These are phyloP conservation scores for Wiebesia pumilae DNA, from an alignment of 1,140 invertebrate species.

Conservation along the genomic window DNA sequence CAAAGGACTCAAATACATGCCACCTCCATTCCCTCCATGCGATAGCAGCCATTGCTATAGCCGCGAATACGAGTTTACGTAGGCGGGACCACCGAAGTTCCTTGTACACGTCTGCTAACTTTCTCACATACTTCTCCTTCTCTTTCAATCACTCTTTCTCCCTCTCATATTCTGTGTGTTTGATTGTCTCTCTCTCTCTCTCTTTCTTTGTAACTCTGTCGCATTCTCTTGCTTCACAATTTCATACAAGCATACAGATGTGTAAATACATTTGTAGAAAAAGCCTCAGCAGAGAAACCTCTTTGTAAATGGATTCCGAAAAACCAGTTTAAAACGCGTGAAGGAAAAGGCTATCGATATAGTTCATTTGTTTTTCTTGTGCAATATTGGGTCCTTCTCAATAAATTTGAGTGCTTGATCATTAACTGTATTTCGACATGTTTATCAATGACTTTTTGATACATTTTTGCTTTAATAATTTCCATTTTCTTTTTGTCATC, in stretches of 20 bases:
- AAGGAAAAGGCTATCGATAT: background rate
- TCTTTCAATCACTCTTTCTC: background rate
- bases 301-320: background rate
- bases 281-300: background rate
- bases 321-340: background rate
- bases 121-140: background rate
- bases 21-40: background rate
- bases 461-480: no score
- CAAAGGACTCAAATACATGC: background rate
- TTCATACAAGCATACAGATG: background rate
- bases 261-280: background rate
- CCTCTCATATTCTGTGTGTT: background rate
- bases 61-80: background rate
- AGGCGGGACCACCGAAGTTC: slow-evolving; percentile 6
- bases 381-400: no score
- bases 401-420: no score
- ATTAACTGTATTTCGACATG: no score
- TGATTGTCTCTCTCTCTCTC: background rate
- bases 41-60: background rate
- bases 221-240: background rate
- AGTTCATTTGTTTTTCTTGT: background rate
- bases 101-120: background rate
- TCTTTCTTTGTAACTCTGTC: background rate
- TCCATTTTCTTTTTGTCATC: no score
- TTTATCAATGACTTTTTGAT: no score